phyloP scores from a whole-genome alignment of 2,113 vertebrate species.

The Burhinus oedicnemus region DNA sequence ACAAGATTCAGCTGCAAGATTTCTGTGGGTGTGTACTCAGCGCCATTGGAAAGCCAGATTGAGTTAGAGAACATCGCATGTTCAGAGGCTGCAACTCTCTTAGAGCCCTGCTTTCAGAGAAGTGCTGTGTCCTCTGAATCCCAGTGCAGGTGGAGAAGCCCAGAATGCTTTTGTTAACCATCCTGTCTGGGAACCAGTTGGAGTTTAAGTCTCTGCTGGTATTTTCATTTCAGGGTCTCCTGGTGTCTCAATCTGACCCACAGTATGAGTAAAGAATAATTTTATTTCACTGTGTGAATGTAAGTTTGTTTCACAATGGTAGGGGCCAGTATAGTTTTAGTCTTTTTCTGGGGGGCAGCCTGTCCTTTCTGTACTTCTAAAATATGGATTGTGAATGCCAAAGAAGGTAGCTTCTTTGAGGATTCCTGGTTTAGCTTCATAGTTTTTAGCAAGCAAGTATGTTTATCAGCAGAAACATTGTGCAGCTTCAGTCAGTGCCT shows the following conservation, averaged over 20 bases:
- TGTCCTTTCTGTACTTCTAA: not conserved
- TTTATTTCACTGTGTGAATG: not conserved
- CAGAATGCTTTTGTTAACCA: not conserved
- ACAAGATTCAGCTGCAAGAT: constrained; percentile 84
- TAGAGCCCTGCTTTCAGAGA: not conserved
- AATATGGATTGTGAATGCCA: not conserved
- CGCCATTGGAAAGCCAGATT: not conserved
- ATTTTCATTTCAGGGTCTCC: not conserved
- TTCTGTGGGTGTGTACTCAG: constrained; percentile 81
- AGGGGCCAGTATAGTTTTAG: not conserved
- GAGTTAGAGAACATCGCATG: not conserved
- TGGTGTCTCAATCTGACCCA: not conserved
- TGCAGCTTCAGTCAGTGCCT: not conserved
- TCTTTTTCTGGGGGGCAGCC: not conserved
- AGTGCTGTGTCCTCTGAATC: not conserved
- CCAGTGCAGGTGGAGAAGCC: not conserved
- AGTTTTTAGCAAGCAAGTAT: not conserved
- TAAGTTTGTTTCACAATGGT: not conserved
- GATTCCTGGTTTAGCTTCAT: not conserved
- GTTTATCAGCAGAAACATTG: not conserved
- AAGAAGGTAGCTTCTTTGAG: not conserved
- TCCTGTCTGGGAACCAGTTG: not conserved
- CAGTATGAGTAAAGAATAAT: not conserved
- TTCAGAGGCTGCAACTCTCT: not conserved
- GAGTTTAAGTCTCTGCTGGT: not conserved